Percentiles rank a stretch among this genome's conserved stretches.
phyloP scores from a whole-genome alignment of 92 coral and sea anemone species.

The Zoanthus gigantus region DNA sequence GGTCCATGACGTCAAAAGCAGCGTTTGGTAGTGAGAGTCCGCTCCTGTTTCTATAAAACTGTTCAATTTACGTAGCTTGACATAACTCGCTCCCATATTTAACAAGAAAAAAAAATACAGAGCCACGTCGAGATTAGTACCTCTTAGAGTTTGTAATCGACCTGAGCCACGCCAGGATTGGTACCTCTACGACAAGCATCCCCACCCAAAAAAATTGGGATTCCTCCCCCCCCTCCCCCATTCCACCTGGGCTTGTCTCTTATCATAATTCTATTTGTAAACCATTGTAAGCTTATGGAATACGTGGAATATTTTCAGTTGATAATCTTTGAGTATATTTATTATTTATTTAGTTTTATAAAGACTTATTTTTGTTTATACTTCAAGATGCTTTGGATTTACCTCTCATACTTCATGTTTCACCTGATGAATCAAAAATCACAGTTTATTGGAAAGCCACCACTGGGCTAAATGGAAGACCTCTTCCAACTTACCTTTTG shows the following conservation, averaged over 20 bases:
- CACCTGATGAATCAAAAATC: constrained; percentile 37
- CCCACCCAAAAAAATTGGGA: too few species aligned
- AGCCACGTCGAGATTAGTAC: neutral
- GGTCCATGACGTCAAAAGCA: too few species aligned
- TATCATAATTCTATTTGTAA: too few species aligned
- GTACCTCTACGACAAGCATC: neutral
- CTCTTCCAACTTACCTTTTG: constrained; percentile 24
- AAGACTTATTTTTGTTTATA: neutral
- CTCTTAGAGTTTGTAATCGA: neutral
- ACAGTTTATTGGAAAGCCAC: constrained; percentile 42
- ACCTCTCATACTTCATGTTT: constrained; percentile 36
- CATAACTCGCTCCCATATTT: too few species aligned
- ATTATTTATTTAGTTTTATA: neutral
- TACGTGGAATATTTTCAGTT: too few species aligned
- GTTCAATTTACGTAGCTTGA: too few species aligned
- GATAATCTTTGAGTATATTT: neutral
- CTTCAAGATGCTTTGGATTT: neutral
- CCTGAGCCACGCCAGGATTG: neutral
- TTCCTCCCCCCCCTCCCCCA: neutral
- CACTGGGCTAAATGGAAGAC: constrained; percentile 30
- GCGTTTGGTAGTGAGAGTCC: too few species aligned
- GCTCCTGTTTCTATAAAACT: too few species aligned
- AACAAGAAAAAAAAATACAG: too few species aligned
- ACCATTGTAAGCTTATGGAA: too few species aligned
- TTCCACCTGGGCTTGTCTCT: too few species aligned